phyloP scores from a whole-genome alignment of 2,113 vertebrate species.

The Phycodurus eques region DNA sequence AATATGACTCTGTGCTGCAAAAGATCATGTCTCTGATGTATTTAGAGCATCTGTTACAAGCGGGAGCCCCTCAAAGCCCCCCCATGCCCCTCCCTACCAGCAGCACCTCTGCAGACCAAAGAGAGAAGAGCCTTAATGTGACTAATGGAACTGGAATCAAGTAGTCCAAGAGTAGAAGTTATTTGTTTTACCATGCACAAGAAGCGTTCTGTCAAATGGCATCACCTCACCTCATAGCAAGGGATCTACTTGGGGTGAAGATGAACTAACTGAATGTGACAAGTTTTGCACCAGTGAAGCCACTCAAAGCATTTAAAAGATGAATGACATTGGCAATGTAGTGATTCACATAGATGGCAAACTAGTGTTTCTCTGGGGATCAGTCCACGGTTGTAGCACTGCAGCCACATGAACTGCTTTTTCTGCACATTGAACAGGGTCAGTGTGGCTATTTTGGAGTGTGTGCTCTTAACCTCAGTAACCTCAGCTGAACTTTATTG shows the following conservation, averaged over 20 bases:
- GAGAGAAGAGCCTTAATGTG: conserved; percentile 24
- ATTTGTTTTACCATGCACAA: conserved; percentile 16
- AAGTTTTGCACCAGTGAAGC: neutral
- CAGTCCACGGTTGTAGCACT: neutral
- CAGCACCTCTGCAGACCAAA: conserved; percentile 22
- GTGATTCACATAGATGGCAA: neutral
- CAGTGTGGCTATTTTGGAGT: neutral
- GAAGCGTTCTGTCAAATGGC: conserved; percentile 29
- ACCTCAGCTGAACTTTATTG: neutral
- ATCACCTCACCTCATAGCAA: neutral
- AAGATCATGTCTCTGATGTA: conserved; percentile 26
- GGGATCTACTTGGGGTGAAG: neutral
- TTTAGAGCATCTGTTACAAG: conserved; percentile 30
- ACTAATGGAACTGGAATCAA: conserved; percentile 32
- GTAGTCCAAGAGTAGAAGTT: conserved; percentile 6
- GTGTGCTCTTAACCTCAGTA: neutral
- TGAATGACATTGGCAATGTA: neutral
- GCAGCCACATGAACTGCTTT: neutral
- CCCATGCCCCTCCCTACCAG: neutral
- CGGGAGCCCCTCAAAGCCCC: conserved; percentile 9
- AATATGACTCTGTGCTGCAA: neutral
- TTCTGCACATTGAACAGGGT: neutral
- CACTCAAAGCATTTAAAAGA: neutral
- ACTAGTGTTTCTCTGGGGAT: neutral
- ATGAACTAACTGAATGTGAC: neutral